Conservation (phyloP, 2,113 vertebrate species). For the Oryzias woworae region DNA sequence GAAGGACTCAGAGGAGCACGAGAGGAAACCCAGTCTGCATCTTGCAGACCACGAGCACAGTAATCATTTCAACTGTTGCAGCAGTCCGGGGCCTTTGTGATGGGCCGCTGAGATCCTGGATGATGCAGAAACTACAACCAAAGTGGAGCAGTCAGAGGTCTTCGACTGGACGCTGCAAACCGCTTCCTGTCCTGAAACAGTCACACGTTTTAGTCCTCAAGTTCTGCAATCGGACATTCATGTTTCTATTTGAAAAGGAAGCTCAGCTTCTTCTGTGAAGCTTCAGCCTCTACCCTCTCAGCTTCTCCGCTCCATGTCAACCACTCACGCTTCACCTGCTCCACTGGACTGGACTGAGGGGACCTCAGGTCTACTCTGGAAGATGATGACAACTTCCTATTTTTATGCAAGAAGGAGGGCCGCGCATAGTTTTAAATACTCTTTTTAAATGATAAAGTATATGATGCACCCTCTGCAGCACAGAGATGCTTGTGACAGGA, state of each 20-base stretch:
- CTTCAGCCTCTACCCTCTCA: conserved; percentile 24
- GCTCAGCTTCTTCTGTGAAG: conserved; percentile 4
- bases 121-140: conserved; percentile 18
- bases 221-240: conserved; percentile 2
- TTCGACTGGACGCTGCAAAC: conserved; percentile 13
- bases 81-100: conserved; percentile 76
- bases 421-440: conserved; percentile 22
- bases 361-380: conserved; percentile 30
- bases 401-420: conserved; percentile 43
- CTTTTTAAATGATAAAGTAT: conserved; percentile 39
- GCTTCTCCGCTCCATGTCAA: conserved; percentile 36
- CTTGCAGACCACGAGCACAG: conserved; percentile 75
- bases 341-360: conserved; percentile 67
- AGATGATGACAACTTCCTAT: conserved; percentile 43
- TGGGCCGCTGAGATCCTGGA: conserved; percentile 12
- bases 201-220: conserved; percentile 7
- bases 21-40: conserved; percentile 84
- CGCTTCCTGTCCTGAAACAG: conserved; percentile 4
- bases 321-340: conserved; percentile 52
- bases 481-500: too few species aligned
- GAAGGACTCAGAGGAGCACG: conserved; percentile 61
- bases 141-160: neutral
- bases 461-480: neutral
- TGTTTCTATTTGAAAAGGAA: conserved; percentile 6
- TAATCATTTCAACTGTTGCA: conserved; percentile 85